Evolutionary conservation across 2,888 invertebrate species (phyloP).

Genomic region (Acronicta psi): DNA sequence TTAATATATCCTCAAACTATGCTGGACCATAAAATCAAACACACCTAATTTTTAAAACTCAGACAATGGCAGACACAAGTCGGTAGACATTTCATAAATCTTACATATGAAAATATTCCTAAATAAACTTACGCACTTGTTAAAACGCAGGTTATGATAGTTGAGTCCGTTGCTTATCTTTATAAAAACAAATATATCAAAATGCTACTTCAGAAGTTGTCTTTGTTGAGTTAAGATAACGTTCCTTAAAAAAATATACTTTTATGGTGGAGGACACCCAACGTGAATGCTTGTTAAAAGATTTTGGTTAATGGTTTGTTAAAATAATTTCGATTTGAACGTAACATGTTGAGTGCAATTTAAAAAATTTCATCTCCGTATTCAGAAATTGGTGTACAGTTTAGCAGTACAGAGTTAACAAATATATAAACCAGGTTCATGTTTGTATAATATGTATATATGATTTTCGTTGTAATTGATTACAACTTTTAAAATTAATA

Average conservation of each 20-base stretch:
- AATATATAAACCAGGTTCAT: too few species aligned
- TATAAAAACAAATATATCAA: slow-evolving; percentile 71
- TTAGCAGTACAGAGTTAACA: too few species aligned
- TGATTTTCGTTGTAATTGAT: too few species aligned
- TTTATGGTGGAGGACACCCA: slow-evolving; percentile 72
- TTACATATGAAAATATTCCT: slow-evolving; percentile 27
- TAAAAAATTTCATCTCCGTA: too few species aligned
- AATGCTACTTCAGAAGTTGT: slow-evolving; percentile 82
- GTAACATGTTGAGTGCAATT: too few species aligned
- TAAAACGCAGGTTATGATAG: slow-evolving; percentile 27
- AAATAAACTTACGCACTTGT: slow-evolving; percentile 34
- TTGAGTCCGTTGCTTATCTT: slow-evolving; percentile 68
- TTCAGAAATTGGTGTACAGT: too few species aligned
- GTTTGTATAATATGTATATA: too few species aligned
- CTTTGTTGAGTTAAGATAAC: slow-evolving; percentile 75
- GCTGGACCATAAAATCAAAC: too few species aligned
- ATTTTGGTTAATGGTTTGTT: not conserved
- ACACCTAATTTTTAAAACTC: too few species aligned
- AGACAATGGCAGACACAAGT: too few species aligned
- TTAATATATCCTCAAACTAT: too few species aligned
- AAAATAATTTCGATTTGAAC: not conserved
- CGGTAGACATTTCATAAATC: not conserved
- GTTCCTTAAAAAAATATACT: slow-evolving; percentile 68
- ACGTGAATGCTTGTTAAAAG: slow-evolving; percentile 40
- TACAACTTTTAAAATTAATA: too few species aligned